A percentile compares a stretch with the other conserved stretches of the same genome.
Evolutionary conservation across 2,888 invertebrate genomes (phyloP).

Genomic region (Norana najaformis): DNA sequence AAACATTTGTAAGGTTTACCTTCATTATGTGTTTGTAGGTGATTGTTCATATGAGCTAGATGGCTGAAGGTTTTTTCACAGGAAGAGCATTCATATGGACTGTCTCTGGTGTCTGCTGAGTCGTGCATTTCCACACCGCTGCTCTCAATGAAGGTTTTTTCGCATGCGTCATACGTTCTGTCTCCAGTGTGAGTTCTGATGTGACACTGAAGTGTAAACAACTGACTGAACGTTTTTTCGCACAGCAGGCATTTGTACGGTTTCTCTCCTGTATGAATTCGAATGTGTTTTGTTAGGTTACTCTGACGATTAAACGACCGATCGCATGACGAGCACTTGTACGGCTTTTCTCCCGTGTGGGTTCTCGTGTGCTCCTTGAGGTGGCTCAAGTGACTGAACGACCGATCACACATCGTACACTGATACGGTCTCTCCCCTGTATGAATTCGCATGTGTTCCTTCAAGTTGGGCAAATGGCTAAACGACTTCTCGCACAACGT

Average conservation of each 20-base stretch:
- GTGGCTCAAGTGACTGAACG: neutral
- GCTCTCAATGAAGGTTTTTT: neutral
- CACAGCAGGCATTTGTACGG: neutral
- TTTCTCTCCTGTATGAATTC: neutral
- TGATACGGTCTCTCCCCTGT: neutral
- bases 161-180: neutral
- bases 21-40: neutral
- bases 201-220: neutral
- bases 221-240: neutral
- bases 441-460: neutral
- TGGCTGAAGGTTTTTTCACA: slow-evolving; percentile 5
- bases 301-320: neutral
- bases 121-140: neutral
- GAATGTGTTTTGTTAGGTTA: neutral
- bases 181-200: slow-evolving; percentile 6
- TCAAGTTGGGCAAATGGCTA: neutral
- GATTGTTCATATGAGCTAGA: neutral
- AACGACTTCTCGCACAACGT: neutral
- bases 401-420: neutral
- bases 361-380: neutral
- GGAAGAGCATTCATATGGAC: neutral
- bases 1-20: neutral
- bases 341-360: neutral
- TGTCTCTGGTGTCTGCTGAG: neutral
- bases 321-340: neutral